Percentiles rank a stretch among this genome's conserved stretches.
phyloP scores from a whole-genome alignment of 2,797 vertebrate species.

The Pyrocephalus nanus region DNA sequence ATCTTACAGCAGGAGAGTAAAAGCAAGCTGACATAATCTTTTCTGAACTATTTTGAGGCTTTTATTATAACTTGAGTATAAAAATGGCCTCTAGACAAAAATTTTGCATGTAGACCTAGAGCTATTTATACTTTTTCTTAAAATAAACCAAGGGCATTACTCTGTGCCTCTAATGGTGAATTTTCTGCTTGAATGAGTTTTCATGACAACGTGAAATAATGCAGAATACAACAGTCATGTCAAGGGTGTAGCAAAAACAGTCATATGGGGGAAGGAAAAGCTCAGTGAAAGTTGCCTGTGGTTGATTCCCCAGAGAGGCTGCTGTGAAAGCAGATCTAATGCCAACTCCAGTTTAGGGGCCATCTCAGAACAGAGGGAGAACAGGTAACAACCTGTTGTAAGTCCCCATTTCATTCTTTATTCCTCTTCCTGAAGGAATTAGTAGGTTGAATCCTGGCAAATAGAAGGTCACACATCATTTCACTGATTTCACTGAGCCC shows the following conservation, averaged over 20 bases:
- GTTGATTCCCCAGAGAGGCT: neutral
- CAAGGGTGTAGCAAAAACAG: neutral
- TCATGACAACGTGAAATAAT: constrained; percentile 6
- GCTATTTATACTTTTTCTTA: neutral
- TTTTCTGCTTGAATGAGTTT: constrained; percentile 24
- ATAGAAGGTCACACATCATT: rapidly evolving
- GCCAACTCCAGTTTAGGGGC: neutral
- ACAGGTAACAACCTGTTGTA: neutral
- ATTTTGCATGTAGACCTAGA: neutral
- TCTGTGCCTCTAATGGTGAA: neutral
- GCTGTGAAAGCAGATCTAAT: neutral
- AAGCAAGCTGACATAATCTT: neutral
- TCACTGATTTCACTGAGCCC: neutral
- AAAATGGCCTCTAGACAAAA: constrained; percentile 22
- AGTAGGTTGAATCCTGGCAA: neutral
- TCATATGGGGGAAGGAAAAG: neutral
- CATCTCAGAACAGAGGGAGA: neutral
- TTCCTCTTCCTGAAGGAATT: neutral
- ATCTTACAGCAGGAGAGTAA: neutral
- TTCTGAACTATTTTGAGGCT: neutral
- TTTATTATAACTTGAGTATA: neutral
- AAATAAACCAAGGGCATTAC: constrained; percentile 6
- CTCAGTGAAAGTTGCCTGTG: neutral
- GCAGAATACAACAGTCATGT: neutral
- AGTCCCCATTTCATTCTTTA: neutral